These are phyloP conservation scores for Xerus inauris DNA, from an alignment of 2,113 vertebrate species.

Conservation along the genomic window DNA sequence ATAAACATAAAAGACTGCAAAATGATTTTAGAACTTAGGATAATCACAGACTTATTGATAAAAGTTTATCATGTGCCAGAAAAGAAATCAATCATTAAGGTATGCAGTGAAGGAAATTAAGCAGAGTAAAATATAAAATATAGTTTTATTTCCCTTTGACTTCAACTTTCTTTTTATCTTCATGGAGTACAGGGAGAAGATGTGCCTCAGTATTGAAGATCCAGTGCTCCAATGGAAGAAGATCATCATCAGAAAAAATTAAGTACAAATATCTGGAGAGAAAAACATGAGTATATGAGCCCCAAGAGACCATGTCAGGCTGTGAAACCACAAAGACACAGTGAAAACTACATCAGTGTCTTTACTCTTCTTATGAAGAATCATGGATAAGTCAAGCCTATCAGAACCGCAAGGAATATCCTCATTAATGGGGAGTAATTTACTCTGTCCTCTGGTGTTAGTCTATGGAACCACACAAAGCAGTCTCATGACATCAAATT, in stretches of 20 bases:
- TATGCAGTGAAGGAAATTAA: constrained; percentile 78
- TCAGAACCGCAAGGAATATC: not conserved
- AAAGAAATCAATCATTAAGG: constrained; percentile 77
- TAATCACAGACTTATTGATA: constrained; percentile 78
- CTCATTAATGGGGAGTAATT: not conserved
- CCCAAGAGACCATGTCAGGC: not conserved
- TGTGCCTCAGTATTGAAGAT: constrained; percentile 99
- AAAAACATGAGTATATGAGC: constrained; percentile 40
- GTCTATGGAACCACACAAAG: not conserved
- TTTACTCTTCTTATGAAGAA: not conserved
- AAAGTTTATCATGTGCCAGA: constrained; percentile 80
- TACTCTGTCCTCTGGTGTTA: not conserved
- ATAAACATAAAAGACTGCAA: constrained; percentile 89
- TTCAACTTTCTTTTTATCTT: constrained; percentile 82
- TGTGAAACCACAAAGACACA: not conserved
- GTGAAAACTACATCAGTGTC: not conserved
- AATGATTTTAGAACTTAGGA: constrained; percentile 83
- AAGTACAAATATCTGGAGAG: constrained; percentile 94
- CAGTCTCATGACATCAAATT: not conserved
- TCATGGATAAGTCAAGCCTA: not conserved
- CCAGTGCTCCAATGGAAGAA: constrained; percentile 96
- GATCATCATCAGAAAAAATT: constrained; percentile 98
- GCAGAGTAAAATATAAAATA: constrained; percentile 70
- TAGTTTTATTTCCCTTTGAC: constrained; percentile 83
- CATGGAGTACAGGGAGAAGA: constrained; percentile 93